A percentile compares a stretch with the other conserved stretches of the same genome.
Evolutionary conservation across 2,888 invertebrate species (phyloP).

Genomic region (Phragmatobia fuliginosa): DNA sequence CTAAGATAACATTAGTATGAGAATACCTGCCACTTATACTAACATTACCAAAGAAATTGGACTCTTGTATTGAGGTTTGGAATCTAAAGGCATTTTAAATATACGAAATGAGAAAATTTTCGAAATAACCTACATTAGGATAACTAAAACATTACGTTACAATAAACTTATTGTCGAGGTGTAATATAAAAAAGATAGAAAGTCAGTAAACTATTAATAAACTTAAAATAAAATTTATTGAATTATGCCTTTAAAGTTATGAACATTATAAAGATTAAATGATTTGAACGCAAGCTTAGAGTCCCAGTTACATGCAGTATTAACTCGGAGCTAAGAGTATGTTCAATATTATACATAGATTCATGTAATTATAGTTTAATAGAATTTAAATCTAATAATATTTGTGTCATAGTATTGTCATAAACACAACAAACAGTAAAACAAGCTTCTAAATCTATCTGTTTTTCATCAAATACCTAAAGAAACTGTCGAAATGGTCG

Average conservation of each 20-base stretch:
- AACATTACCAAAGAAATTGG: slow-evolving; percentile 6
- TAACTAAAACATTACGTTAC: not conserved
- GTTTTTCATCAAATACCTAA: not conserved
- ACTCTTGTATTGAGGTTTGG: not conserved
- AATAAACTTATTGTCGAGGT: not conserved
- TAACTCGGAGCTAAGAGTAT: too few relatives aligned
- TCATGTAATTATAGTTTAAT: too few relatives aligned
- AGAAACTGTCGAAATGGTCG: not conserved
- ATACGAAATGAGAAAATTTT: not conserved
- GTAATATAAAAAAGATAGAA: too few relatives aligned
- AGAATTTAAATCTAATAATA: too few relatives aligned
- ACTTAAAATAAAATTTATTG: not conserved
- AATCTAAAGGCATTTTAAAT: not conserved
- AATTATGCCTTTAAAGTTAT: not conserved
- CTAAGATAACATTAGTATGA: slow-evolving; percentile 3
- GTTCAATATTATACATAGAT: too few relatives aligned
- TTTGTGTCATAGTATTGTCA: too few relatives aligned
- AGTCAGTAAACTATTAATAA: not conserved
- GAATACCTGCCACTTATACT: not conserved
- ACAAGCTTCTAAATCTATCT: not conserved
- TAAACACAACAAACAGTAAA: not conserved
- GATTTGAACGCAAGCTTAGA: too few relatives aligned
- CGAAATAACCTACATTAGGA: not conserved
- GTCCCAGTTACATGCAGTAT: too few relatives aligned
- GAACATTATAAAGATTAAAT: not conserved